Evolutionary conservation across 2,888 invertebrate genomes (phyloP), one percentile per base, ranked within the genome.

Genomic region (Leistus spinibarbis): DNA sequence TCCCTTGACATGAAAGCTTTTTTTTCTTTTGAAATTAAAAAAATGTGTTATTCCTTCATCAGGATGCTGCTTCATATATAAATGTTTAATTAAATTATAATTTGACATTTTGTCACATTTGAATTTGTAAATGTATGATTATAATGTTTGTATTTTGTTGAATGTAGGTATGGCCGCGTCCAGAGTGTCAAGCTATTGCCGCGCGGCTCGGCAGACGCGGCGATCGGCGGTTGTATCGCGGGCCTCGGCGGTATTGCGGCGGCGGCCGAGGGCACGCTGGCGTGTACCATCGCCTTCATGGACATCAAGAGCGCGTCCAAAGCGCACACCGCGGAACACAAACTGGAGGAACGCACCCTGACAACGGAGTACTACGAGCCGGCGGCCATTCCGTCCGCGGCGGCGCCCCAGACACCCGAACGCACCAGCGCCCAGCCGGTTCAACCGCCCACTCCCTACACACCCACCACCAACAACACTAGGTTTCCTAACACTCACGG

Each of bases 301-400:
- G 97, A 97, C 90, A 96, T 97, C 89, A 95, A 95, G 89, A 96
- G 96, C 84, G 97, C 97, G 85, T 92, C 95, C 85, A 97, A 96
- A 88, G 95, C 97, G 81, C 95, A 96, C 88, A 93, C 93, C 86
- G 92, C 92, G 83, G 95, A 96, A 86, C 95, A 96, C 88, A 93
- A 93, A 85, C 86, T 96, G 87, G 95, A 95, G 86, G 95, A 95
- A 84, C 89, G 94, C 84, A 91, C 92, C 83, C 91, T 95, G 87
- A 93, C 93, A 86, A 96, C 95, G 83, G 95, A 95, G 87, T 96
- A 96, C 89, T 95, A 95, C 89, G 95, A 96, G 87, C 95, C 95
- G 82, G 90, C 91, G 82, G 90, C 91, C 87, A 91, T 91, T 86
- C 90, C 91, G 85, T 87, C 91, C 86, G 79, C 85, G 79, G 84